phyloP scores from a whole-genome alignment of 2,797 vertebrate species.

The Tragopan temminckii region DNA sequence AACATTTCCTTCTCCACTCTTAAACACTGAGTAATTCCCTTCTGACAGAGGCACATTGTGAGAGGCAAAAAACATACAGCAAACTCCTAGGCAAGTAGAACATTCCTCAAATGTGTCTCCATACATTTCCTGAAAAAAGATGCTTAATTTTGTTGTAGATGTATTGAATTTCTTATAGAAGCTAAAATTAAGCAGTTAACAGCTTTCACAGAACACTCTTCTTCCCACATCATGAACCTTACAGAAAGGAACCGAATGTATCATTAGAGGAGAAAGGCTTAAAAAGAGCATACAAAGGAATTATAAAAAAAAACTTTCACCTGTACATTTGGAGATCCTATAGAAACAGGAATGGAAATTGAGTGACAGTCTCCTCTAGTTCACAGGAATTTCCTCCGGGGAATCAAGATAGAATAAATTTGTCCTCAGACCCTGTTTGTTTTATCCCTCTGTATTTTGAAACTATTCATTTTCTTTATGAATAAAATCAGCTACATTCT shows the following conservation, averaged over 20 bases:
- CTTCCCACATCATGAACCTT: neutral
- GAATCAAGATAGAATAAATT: neutral
- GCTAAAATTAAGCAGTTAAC: neutral
- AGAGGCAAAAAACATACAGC: neutral
- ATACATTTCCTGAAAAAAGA: neutral
- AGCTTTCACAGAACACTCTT: neutral
- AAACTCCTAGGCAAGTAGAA: neutral
- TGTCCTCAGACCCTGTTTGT: neutral
- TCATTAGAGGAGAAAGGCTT: neutral
- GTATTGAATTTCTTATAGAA: conserved; percentile 24
- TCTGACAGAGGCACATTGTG: neutral
- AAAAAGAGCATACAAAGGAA: neutral
- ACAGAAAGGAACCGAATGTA: neutral
- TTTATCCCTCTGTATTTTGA: neutral
- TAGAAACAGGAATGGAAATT: neutral
- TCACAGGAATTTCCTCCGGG: neutral
- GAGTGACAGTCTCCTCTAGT: neutral
- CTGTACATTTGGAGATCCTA: neutral
- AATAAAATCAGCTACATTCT: neutral
- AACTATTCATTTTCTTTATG: neutral
- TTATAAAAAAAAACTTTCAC: neutral
- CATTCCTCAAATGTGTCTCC: neutral
- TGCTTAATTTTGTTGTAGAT: neutral
- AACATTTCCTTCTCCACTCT: neutral
- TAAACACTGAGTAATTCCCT: conserved; percentile 25